Conservation (phyloP, 2,888 invertebrate genomes). For the Corbicula japonica region DNA sequence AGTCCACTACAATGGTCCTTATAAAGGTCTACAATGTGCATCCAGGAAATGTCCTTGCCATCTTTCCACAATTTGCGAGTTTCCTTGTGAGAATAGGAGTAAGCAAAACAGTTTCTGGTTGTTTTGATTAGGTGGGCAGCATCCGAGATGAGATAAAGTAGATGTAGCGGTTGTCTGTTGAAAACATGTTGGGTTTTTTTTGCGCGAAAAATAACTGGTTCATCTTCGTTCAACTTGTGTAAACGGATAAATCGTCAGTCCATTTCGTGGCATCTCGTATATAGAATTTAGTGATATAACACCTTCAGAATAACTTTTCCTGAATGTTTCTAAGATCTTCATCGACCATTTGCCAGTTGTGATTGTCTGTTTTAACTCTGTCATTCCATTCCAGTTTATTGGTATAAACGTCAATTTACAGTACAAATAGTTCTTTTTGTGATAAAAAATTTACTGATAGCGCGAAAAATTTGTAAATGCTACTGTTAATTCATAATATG, state of each 20-base stretch:
- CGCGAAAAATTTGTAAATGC: too few species aligned
- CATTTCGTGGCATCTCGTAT: too few species aligned
- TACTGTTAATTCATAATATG: too few species aligned
- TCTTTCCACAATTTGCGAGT: constrained; percentile 40
- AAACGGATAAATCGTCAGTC: constrained; percentile 54
- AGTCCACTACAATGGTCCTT: constrained; percentile 24
- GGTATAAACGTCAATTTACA: too few species aligned
- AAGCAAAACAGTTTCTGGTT: constrained; percentile 44
- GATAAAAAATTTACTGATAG: too few species aligned
- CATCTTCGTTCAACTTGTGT: constrained; percentile 16
- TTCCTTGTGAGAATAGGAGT: constrained; percentile 39
- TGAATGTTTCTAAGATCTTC: too few species aligned
- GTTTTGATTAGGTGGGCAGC: constrained; percentile 51
- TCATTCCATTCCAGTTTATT: too few species aligned
- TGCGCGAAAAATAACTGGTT: constrained; percentile 12
- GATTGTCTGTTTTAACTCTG: too few species aligned
- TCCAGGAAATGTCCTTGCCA: constrained; percentile 45
- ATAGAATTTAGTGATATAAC: too few species aligned
- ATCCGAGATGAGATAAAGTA: constrained; percentile 49
- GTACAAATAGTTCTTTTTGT: too few species aligned
- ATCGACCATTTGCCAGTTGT: too few species aligned
- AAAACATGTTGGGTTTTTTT: constrained; percentile 11
- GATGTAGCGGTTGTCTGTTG: neutral
- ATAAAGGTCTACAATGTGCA: constrained; percentile 45
- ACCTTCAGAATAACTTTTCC: too few species aligned